Conservation (phyloP, 2,888 invertebrate species). For the Ennomos erosarius region DNA sequence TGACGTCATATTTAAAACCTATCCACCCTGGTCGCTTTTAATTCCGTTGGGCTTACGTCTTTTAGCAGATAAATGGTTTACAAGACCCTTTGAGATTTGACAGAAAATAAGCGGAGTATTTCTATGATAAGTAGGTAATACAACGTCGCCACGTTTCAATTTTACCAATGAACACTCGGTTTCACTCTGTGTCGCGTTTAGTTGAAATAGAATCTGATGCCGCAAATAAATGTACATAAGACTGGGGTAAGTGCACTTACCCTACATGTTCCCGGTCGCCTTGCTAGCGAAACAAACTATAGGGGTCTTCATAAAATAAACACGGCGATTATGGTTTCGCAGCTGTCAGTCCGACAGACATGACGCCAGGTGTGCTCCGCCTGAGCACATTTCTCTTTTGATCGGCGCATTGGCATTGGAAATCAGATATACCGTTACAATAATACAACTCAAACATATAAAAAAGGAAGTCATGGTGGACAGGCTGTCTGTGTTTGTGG, state of each 20-base stretch:
- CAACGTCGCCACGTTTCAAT: not conserved
- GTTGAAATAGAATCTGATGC: constrained; percentile 8
- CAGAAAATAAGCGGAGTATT: too few species aligned
- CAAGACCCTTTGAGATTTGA: too few species aligned
- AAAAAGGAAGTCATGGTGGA: constrained; percentile 28
- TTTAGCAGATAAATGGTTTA: too few species aligned
- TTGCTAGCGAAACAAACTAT: constrained; percentile 29
- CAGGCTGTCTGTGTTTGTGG: constrained; percentile 18
- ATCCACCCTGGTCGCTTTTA: too few species aligned
- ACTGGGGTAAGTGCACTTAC: constrained; percentile 24
- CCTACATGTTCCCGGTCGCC: constrained; percentile 15
- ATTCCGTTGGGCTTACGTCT: too few species aligned
- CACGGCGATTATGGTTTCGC: constrained; percentile 48
- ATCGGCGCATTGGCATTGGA: constrained; percentile 27
- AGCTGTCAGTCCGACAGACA: constrained; percentile 57
- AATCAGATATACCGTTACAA: constrained; percentile 36
- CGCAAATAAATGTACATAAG: constrained; percentile 18
- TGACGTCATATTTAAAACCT: constrained; percentile 45
- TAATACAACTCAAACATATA: constrained; percentile 24
- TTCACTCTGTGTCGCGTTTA: not conserved
- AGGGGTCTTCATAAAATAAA: constrained; percentile 40
- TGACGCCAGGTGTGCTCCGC: constrained; percentile 56
- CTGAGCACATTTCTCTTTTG: constrained; percentile 35
- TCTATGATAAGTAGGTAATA: too few species aligned
- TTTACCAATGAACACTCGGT: not conserved